Evolutionary conservation across 2,888 invertebrate genomes (phyloP).

Genomic region (Yponomeuta malinellus): DNA sequence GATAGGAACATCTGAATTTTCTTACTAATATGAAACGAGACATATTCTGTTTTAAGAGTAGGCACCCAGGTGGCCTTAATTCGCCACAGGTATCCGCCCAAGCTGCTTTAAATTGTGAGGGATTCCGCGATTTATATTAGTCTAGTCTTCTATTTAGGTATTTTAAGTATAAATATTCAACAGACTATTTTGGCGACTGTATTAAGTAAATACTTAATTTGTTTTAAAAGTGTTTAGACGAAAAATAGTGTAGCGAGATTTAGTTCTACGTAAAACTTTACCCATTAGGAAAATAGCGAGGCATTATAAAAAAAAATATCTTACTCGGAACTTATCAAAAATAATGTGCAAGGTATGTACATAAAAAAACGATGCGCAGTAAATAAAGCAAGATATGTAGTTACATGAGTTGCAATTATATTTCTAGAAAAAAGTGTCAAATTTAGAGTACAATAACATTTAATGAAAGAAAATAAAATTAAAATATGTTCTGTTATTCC

Average conservation of each 20-base stretch:
- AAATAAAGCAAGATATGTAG: slow-evolving; percentile 11
- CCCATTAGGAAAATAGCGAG: background rate
- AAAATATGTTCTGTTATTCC: background rate
- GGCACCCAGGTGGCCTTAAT: background rate
- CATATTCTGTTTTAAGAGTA: background rate
- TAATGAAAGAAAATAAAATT: background rate
- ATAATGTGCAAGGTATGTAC: background rate
- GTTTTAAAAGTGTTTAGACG: background rate
- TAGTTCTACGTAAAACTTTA: background rate
- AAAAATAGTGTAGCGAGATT: slow-evolving; percentile 1
- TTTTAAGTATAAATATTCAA: slow-evolving; percentile 1
- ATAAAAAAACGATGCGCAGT: background rate
- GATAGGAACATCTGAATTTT: too few species aligned
- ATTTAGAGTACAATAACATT: background rate
- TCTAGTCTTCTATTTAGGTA: background rate
- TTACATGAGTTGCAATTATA: slow-evolving; percentile 8
- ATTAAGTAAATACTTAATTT: background rate
- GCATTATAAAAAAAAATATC: background rate
- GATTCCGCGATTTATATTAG: background rate
- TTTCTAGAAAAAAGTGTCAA: background rate
- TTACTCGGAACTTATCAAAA: background rate
- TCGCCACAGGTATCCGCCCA: background rate
- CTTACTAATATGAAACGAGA: too few species aligned
- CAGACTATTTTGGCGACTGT: slow-evolving; percentile 10
- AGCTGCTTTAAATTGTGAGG: background rate